Evolutionary conservation across 2,113 vertebrate species (phyloP).

Genomic region (Mugil cephalus): DNA sequence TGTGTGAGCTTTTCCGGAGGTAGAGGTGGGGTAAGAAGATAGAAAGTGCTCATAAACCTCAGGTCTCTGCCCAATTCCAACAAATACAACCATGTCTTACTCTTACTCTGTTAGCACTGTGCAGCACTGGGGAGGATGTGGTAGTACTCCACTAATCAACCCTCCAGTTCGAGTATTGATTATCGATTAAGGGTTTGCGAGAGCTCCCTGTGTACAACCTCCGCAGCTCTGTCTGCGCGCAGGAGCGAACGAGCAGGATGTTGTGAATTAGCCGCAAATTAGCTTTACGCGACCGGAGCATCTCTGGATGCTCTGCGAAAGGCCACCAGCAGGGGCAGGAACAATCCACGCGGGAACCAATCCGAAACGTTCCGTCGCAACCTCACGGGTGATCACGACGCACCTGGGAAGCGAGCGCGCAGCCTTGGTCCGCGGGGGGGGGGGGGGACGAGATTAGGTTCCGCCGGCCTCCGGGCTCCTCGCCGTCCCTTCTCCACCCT

Average conservation of each 20-base stretch:
- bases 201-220: conserved; percentile 54
- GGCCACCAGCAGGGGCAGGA: conserved; percentile 32
- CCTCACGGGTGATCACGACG: conserved; percentile 6
- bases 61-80: conserved; percentile 74
- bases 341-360: not conserved
- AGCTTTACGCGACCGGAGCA: conserved; percentile 46
- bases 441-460: not conserved
- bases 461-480: conserved; percentile 17
- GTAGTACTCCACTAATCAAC: conserved; percentile 25
- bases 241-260: conserved; percentile 14
- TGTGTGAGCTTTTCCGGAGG: conserved; percentile 49
- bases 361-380: conserved; percentile 7
- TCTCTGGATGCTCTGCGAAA: conserved; percentile 32
- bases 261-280: conserved; percentile 14
- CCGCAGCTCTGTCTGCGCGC: conserved; percentile 15
- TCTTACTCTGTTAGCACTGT: conserved; percentile 78
- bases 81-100: conserved; percentile 70
- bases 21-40: conserved; percentile 50
- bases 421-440: not conserved
- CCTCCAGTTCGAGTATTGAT: conserved; percentile 7
- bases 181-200: conserved; percentile 3
- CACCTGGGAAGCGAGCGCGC: conserved; percentile 22
- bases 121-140: conserved; percentile 41
- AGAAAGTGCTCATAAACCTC: conserved; percentile 69
- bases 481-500: conserved; percentile 1